Conservation (phyloP, 2,797 vertebrate species). For the Molossus alvarezi region DNA sequence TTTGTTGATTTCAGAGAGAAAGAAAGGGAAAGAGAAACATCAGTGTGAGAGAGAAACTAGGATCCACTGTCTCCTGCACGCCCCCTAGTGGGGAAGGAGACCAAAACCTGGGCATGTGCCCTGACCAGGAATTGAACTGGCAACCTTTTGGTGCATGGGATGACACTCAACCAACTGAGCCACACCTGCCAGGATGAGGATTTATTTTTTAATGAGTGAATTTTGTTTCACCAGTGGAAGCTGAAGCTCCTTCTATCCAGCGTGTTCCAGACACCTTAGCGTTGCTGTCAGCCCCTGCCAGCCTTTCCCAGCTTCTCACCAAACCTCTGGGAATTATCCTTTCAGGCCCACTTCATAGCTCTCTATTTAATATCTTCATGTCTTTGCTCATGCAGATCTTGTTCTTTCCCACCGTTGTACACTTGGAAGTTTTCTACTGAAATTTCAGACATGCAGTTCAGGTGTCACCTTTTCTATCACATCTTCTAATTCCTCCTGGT, state of each 20-base stretch:
- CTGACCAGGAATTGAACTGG: background rate
- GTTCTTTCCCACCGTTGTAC: background rate
- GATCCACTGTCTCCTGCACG: background rate
- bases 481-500: background rate
- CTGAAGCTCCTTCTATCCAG: background rate
- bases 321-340: background rate
- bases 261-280: background rate
- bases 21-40: background rate
- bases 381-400: background rate
- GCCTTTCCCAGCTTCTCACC: background rate
- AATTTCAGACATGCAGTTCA: background rate
- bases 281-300: background rate
- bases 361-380: background rate
- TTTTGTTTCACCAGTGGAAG: background rate
- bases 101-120: background rate
- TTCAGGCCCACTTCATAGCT: background rate
- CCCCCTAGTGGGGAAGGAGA: background rate
- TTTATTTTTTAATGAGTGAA: conserved; percentile 26
- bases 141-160: background rate
- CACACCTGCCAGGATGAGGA: background rate
- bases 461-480: background rate
- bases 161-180: background rate
- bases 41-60: too few species aligned
- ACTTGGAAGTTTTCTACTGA: conserved; percentile 3
- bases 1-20: background rate